Percentiles rank a stretch among this genome's conserved stretches.
Conservation (phyloP, 2,888 invertebrate species). For the Sesia apiformis region DNA sequence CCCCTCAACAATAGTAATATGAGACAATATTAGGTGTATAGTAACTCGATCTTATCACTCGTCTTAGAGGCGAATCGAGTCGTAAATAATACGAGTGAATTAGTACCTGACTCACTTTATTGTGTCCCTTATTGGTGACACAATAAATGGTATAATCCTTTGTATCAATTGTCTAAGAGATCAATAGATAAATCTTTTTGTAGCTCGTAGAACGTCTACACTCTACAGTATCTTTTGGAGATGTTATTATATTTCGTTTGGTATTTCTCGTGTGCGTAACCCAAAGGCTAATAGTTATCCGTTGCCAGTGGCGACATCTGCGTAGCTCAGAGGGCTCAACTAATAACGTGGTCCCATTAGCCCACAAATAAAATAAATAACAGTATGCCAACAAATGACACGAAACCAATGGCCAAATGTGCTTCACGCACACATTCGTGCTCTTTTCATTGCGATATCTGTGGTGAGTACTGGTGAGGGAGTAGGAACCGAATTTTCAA, state of each 20-base stretch:
- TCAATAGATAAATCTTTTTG: conserved; percentile 58
- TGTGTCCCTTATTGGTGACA: too few species aligned
- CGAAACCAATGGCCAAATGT: too few species aligned
- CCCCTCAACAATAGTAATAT: conserved; percentile 47
- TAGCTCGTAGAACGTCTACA: conserved; percentile 10
- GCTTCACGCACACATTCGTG: too few species aligned
- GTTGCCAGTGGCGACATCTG: conserved; percentile 48
- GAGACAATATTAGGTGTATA: conserved; percentile 62
- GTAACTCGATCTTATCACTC: conserved; percentile 58
- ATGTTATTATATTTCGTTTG: conserved; percentile 16
- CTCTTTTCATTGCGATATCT: too few species aligned
- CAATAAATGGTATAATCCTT: too few species aligned
- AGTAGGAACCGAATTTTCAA: too few species aligned
- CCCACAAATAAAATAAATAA: too few species aligned
- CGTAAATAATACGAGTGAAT: conserved; percentile 60
- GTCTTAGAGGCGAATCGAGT: conserved; percentile 56
- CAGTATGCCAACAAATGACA: too few species aligned
- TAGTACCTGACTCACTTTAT: too few species aligned
- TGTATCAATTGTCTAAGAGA: conserved; percentile 12
- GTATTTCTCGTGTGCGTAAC: conserved; percentile 24
- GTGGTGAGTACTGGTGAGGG: too few species aligned
- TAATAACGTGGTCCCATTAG: conserved; percentile 33
- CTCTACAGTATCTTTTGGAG: conserved; percentile 23
- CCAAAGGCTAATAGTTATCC: conserved; percentile 35
- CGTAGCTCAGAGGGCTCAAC: conserved; percentile 35